phyloP scores from a whole-genome alignment of 2,797 vertebrate species.

The Sebastes vulpes region DNA sequence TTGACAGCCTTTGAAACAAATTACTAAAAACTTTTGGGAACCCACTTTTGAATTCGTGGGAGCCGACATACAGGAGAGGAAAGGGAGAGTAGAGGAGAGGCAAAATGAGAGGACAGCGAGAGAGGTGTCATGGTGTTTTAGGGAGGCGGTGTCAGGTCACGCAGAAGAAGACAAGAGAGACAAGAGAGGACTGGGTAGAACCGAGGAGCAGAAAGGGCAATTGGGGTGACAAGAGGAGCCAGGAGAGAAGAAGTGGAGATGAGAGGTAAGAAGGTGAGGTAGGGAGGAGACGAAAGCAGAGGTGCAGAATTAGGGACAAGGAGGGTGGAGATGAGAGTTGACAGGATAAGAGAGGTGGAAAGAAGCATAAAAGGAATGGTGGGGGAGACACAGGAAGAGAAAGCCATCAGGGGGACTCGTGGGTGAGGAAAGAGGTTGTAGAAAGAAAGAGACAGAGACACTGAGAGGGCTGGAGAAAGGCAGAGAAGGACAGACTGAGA shows the following conservation, averaged over 20 bases:
- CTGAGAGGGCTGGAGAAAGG: slow-evolving; percentile 25
- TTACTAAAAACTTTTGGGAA: slow-evolving; percentile 29
- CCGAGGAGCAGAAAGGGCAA: slow-evolving; percentile 60
- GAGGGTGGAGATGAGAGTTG: slow-evolving; percentile 63
- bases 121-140: slow-evolving; percentile 57
- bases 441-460: slow-evolving; percentile 28
- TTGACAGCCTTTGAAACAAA: slow-evolving; percentile 47
- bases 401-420: slow-evolving; percentile 57
- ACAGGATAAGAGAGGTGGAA: slow-evolving; percentile 72
- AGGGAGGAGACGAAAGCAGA: slow-evolving; percentile 46
- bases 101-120: slow-evolving; percentile 1
- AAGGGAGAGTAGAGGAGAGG: background rate
- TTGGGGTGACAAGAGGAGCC: slow-evolving; percentile 68
- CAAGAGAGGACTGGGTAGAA: slow-evolving; percentile 42
- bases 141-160: slow-evolving; percentile 49
- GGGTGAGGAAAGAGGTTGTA: slow-evolving; percentile 43
- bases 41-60: background rate
- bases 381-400: slow-evolving; percentile 40
- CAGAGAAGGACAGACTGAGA: slow-evolving; percentile 31
- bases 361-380: slow-evolving; percentile 36
- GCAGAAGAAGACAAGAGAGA: slow-evolving; percentile 54
- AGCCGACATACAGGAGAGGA: background rate
- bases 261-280: slow-evolving; percentile 52
- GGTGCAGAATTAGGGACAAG: slow-evolving; percentile 39
- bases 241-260: slow-evolving; percentile 47